These are phyloP conservation scores for Drosophila yooni DNA, from an alignment of 2,888 invertebrate genomes.

Conservation along the genomic window DNA sequence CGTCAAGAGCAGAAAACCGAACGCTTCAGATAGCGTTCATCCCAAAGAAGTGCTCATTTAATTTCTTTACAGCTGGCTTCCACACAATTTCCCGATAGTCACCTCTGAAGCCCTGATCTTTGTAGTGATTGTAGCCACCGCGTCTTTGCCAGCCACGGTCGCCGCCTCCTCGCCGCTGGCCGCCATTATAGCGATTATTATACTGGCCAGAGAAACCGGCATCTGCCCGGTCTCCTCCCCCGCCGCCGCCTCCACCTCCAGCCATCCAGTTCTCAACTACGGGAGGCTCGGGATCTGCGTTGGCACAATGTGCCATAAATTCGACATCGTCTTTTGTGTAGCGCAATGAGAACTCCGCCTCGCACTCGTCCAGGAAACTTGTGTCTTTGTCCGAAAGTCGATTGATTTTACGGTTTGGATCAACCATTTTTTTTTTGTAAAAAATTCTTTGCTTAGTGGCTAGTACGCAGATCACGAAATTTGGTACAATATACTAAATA, in stretches of 20 bases:
- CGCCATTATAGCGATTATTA: conserved; percentile 59
- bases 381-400: conserved; percentile 87
- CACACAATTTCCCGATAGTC: too few species aligned
- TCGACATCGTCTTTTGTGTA: conserved; percentile 88
- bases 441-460: neutral
- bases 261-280: conserved; percentile 87
- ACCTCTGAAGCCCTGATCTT: conserved; percentile 47
- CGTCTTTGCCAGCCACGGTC: conserved; percentile 50
- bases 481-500: neutral
- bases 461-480: conserved; percentile 5
- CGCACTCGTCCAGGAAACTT: conserved; percentile 87
- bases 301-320: conserved; percentile 86
- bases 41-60: too few species aligned
- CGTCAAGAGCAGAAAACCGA: too few species aligned
- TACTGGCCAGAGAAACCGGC: conserved; percentile 37
- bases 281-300: conserved; percentile 86
- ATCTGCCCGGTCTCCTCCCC: conserved; percentile 20
- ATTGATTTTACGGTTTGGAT: conserved; percentile 85
- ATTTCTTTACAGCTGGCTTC: neutral
- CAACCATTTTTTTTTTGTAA: conserved; percentile 80
- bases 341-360: conserved; percentile 87
- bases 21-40: too few species aligned
- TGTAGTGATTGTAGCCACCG: conserved; percentile 42
- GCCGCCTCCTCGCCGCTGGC: conserved; percentile 52
- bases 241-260: conserved; percentile 47